These are phyloP conservation scores for Chromoteleia sp. DNA, from an alignment of 2,888 invertebrate genomes.

Conservation along the genomic window DNA sequence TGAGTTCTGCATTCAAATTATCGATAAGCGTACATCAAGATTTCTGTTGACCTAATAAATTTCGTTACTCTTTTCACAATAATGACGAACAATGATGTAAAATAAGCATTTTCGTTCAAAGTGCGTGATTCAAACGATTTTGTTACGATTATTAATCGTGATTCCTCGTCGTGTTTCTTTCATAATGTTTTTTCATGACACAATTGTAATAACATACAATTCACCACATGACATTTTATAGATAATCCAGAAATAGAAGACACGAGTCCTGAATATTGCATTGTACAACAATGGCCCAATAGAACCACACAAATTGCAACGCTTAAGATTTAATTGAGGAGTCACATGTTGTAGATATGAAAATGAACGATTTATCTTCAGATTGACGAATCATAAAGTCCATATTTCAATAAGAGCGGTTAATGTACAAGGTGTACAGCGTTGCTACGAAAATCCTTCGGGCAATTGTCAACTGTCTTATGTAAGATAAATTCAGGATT, in stretches of 20 bases:
- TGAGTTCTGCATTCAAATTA: not conserved
- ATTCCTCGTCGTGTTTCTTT: conserved; percentile 28
- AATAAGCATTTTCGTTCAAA: conserved; percentile 9
- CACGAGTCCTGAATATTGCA: not conserved
- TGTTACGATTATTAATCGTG: conserved; percentile 27
- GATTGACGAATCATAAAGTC: conserved; percentile 31
- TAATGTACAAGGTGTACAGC: conserved; percentile 23
- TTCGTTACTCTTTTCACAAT: not conserved
- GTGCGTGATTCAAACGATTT: conserved; percentile 26
- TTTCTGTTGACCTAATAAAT: not conserved
- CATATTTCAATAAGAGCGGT: conserved; percentile 19
- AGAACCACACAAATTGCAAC: conserved; percentile 45
- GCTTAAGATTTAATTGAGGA: conserved; percentile 47
- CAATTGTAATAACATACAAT: conserved; percentile 49
- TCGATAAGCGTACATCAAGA: not conserved
- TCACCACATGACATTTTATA: conserved; percentile 40
- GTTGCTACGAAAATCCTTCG: conserved; percentile 4
- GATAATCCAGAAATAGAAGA: conserved; percentile 9
- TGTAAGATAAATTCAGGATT: not conserved
- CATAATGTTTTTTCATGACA: conserved; percentile 40
- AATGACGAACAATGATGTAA: not conserved
- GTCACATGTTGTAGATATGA: conserved; percentile 31
- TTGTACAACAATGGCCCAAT: conserved; percentile 42
- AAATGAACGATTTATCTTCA: conserved; percentile 18
- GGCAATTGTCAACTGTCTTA: not conserved